Evolutionary conservation across 2,113 vertebrate genomes (phyloP).

Genomic region (Bujurquina vittata): DNA sequence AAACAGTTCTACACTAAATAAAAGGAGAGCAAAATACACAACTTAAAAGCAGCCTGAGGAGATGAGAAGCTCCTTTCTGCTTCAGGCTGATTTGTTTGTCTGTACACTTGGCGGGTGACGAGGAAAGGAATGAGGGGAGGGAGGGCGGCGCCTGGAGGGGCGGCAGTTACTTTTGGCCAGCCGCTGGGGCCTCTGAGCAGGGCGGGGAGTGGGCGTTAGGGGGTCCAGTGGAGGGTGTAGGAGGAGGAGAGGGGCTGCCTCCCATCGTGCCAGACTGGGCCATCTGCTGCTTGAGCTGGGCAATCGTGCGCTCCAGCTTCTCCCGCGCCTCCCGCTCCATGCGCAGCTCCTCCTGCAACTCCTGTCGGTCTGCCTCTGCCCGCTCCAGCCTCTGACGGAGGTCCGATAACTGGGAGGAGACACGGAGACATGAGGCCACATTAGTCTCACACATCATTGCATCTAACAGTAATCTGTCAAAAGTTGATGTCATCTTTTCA

Average conservation of each 20-base stretch:
- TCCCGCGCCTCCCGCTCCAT: constrained; percentile 92
- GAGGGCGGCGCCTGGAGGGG: constrained; percentile 14
- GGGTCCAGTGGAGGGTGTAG: constrained; percentile 67
- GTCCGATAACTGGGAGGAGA: constrained; percentile 86
- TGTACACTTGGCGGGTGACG: constrained; percentile 49
- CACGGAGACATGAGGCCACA: not conserved
- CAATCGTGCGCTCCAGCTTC: constrained; percentile 91
- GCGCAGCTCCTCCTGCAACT: constrained; percentile 93
- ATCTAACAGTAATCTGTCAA: not conserved
- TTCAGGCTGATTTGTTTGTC: constrained; percentile 61
- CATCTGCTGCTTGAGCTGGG: constrained; percentile 93
- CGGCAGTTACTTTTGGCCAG: constrained; percentile 68
- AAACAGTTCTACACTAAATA: constrained; percentile 55
- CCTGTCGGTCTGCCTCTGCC: constrained; percentile 92
- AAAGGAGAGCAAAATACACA: constrained; percentile 26
- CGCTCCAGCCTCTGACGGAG: constrained; percentile 89
- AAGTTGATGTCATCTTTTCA: not conserved
- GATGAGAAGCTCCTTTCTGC: constrained; percentile 40
- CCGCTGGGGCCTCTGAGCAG: constrained; percentile 60
- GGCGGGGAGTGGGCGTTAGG: constrained; percentile 56
- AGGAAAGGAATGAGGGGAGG: constrained; percentile 27
- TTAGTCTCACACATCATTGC: not conserved
- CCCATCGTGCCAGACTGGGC: constrained; percentile 67
- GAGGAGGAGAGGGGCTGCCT: constrained; percentile 74
- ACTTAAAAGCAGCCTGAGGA: constrained; percentile 41